A percentile compares a stretch with the other conserved stretches of the same genome.
Evolutionary conservation across 2,888 invertebrate genomes (phyloP).

Genomic region (Agrochola macilenta): DNA sequence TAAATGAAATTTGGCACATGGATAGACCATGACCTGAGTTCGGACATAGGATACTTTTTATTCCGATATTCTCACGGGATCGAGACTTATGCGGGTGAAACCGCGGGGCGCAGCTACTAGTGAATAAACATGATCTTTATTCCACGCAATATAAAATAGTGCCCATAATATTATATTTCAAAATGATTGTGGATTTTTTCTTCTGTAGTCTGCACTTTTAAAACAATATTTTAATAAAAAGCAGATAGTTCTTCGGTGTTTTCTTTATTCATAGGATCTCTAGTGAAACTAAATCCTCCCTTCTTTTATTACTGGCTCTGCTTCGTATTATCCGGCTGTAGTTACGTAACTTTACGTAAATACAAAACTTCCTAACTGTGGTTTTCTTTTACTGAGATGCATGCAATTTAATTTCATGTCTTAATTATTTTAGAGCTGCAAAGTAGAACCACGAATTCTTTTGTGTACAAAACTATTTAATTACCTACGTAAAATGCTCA

Average conservation of each 20-base stretch:
- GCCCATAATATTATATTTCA: background rate
- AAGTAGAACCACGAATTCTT: conserved; percentile 11
- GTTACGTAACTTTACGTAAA: conserved; percentile 30
- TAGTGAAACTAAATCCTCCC: conserved; percentile 28
- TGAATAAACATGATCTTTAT: background rate
- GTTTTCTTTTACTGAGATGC: conserved; percentile 39
- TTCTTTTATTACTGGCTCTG: conserved; percentile 13
- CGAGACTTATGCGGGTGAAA: no score
- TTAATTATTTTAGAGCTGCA: conserved; percentile 37
- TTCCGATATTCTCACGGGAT: no score
- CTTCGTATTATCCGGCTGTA: conserved; percentile 23
- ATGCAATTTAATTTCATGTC: conserved; percentile 49
- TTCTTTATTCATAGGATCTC: conserved; percentile 41
- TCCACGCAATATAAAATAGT: background rate
- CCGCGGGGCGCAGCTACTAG: background rate
- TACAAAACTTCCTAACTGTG: conserved; percentile 30
- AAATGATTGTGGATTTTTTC: background rate
- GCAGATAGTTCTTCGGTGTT: conserved; percentile 25
- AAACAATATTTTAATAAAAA: conserved; percentile 12
- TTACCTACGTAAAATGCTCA: conserved; percentile 20
- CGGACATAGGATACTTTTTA: no score
- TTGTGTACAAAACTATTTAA: conserved; percentile 29
- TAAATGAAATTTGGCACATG: no score
- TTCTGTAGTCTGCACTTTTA: background rate
- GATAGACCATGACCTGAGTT: no score